A percentile compares a stretch with the other conserved stretches of the same genome.
Evolutionary conservation across 2,113 vertebrate species (phyloP).

Genomic region (Crotalus helleri): DNA sequence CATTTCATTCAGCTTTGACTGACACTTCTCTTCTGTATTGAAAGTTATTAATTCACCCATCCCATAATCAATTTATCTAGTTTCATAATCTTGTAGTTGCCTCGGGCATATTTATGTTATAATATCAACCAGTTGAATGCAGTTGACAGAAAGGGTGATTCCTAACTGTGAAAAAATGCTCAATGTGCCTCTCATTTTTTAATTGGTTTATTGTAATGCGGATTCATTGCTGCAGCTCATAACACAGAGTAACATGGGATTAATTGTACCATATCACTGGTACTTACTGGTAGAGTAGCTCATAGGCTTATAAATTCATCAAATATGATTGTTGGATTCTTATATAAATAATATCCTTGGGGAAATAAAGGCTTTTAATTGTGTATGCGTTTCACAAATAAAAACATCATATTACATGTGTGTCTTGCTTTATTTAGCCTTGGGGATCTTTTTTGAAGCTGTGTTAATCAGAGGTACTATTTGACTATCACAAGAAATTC

Average conservation of each 20-base stretch:
- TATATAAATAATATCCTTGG: background rate
- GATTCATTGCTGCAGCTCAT: background rate
- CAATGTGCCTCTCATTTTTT: background rate
- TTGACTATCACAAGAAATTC: slow-evolving; percentile 5
- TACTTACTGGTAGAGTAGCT: background rate
- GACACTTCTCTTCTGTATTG: background rate
- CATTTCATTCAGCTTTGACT: background rate
- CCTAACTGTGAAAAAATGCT: background rate
- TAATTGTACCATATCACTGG: background rate
- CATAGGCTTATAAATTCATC: background rate
- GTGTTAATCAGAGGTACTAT: background rate
- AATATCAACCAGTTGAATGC: background rate
- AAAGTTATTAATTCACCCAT: background rate
- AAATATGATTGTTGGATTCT: background rate
- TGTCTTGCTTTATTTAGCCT: slow-evolving; percentile 7
- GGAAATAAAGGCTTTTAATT: background rate
- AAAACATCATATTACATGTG: background rate
- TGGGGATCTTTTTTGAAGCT: background rate
- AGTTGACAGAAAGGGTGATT: background rate
- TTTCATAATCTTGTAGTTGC: background rate
- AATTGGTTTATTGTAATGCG: background rate
- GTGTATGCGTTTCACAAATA: background rate
- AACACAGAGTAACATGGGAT: background rate
- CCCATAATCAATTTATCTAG: background rate
- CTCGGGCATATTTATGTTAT: background rate